Base-by-base conservation (phyloP, 2,888 invertebrate species). In the Spodoptera exigua region DNA sequence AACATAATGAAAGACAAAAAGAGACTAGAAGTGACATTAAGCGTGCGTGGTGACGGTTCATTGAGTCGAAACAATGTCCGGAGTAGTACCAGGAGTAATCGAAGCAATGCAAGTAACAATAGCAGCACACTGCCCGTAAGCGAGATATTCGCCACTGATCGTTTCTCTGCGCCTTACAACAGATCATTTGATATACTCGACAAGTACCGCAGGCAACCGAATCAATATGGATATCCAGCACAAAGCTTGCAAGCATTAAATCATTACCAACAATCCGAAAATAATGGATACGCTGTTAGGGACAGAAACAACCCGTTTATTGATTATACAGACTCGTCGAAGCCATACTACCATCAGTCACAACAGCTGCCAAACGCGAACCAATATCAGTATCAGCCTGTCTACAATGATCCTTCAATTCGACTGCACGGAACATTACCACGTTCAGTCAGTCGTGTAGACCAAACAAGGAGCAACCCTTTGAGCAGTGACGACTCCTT, bases 1-100 rank as follows among this genome's bases (percentile, higher is more conserved):
- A 43, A 66, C 76, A 90, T 65, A 65, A 94, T 94, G 94, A 94
- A 89, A 87, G 90, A 94, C 76, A 93, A 92, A 52, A 69, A 69
- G 85, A 91, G 92, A 86, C 81, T 94, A 34, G 90, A 94, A 87
- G 83, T 94, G 57, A 94, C 89, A 71, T 78, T 94, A 62, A 94
- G 92, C 79, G 94, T 94, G 58, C 90, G 93, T 37, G 93, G 94
- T 37, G 94, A 94, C 63, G 92, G 93, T 68, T 92, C 94, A 49
- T 75, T 94, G 65, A 88, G 86, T 61, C 86, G 94, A 43, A 90
- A 90, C 78, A 88, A 88, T 76, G 76, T 84, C 14, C 85, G 93
- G 69, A 90, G 92, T 74, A 94, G 94, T 61, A 87, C 72, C 18
- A 85, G 94, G 79, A 93, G 93, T 72, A 92, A 89, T 72, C 85